phyloP scores from a whole-genome alignment of 2,888 invertebrate genomes.

The Clostera curtula region DNA sequence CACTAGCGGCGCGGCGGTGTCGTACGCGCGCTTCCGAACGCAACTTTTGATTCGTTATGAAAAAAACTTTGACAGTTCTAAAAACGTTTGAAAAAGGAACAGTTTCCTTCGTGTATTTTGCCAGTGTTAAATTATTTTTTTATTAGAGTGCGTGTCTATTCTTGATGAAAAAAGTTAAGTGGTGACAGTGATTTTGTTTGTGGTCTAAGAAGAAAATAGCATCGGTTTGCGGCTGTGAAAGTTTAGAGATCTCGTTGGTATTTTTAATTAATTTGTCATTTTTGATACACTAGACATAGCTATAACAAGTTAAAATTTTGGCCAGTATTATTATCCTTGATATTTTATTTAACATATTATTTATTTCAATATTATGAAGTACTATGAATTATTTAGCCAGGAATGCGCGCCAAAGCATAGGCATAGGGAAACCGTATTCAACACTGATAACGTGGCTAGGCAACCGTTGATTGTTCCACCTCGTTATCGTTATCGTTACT shows the following conservation, averaged over 20 bases:
- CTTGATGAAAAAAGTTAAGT: constrained; percentile 22
- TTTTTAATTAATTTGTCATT: constrained; percentile 5
- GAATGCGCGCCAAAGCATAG: no score
- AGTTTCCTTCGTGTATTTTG: constrained; percentile 14
- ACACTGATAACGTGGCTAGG: no score
- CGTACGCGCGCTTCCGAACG: constrained; percentile 40
- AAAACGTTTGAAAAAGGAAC: constrained; percentile 24
- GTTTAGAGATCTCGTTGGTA: constrained; percentile 22
- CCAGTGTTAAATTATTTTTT: constrained; percentile 21
- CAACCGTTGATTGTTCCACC: no score
- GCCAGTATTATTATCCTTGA: no score
- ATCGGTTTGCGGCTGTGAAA: constrained; percentile 23
- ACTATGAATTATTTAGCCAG: no score
- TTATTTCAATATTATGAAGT: no score
- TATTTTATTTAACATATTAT: no score
- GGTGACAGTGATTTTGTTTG: constrained; percentile 24
- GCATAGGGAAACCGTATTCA: no score
- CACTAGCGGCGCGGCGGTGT: constrained; percentile 40
- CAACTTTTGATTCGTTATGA: constrained; percentile 29
- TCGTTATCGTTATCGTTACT: no score
- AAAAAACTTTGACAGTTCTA: constrained; percentile 23
- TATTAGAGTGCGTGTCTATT: constrained; percentile 19
- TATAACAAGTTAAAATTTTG: no score
- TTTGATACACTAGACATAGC: neutral
- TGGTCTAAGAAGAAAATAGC: constrained; percentile 53